Conservation (phyloP, 2,888 invertebrate species). For the Noctua janthe region DNA sequence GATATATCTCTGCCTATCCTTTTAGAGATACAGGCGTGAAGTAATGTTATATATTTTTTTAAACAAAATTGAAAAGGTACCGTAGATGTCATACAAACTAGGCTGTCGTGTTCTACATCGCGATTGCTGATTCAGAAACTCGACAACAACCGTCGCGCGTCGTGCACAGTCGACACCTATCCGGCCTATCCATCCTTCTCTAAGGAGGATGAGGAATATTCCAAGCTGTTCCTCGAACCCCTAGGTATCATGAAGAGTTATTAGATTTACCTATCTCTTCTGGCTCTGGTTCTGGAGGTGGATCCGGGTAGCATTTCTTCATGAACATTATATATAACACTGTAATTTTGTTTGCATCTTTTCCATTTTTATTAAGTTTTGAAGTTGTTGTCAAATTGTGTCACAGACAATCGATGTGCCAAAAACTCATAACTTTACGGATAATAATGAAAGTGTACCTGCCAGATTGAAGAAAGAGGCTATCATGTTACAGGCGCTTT, state of each 20-base stretch:
- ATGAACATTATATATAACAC: slow-evolving; percentile 40
- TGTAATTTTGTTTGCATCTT: slow-evolving; percentile 14
- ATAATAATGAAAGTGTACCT: background rate
- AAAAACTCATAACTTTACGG: background rate
- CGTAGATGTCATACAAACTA: too few species aligned
- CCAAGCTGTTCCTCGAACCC: background rate
- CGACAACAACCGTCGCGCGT: background rate
- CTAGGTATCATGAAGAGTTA: background rate
- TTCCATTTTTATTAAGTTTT: slow-evolving; percentile 34
- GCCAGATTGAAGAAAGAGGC: slow-evolving; percentile 35
- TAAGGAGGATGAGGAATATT: background rate
- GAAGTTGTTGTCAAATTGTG: background rate
- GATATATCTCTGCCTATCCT: too few species aligned
- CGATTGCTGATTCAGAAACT: background rate
- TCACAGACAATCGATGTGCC: background rate
- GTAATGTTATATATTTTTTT: too few species aligned
- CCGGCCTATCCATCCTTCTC: background rate
- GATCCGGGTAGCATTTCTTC: slow-evolving; percentile 36
- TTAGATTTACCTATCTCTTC: background rate
- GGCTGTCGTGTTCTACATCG: background rate
- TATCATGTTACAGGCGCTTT: background rate
- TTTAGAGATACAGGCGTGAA: too few species aligned
- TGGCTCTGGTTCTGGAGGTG: background rate
- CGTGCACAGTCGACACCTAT: too few species aligned
- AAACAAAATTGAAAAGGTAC: too few species aligned